phyloP scores from a whole-genome alignment of 2,797 vertebrate species.

The Crax fasciolata region DNA sequence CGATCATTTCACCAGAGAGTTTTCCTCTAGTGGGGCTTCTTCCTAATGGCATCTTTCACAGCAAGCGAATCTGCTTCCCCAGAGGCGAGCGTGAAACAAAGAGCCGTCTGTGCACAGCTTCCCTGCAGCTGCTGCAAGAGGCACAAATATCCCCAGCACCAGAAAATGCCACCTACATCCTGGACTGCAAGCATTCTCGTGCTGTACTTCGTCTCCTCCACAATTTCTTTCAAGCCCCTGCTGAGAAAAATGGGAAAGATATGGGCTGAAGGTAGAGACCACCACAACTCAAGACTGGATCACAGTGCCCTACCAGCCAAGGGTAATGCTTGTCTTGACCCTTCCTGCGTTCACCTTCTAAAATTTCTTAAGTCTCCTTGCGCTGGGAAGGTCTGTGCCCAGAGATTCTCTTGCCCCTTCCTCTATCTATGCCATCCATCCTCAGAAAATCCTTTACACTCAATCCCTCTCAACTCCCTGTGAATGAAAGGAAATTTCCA shows the following conservation, averaged over 20 bases:
- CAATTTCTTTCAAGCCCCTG: not conserved
- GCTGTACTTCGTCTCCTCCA: not conserved
- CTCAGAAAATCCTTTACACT: not conserved
- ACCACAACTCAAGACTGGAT: not conserved
- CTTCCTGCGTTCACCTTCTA: not conserved
- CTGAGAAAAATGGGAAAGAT: not conserved
- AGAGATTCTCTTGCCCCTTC: not conserved
- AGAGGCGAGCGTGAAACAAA: rapidly evolving
- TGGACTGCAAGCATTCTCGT: not conserved
- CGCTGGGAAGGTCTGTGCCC: not conserved
- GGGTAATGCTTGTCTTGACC: not conserved
- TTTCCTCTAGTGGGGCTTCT: not conserved
- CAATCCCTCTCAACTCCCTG: not conserved
- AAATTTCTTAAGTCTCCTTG: not conserved
- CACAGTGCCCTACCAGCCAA: not conserved
- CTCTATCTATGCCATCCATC: not conserved
- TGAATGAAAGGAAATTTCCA: not conserved
- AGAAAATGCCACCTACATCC: not conserved
- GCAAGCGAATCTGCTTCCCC: not conserved
- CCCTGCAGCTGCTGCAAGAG: not conserved
- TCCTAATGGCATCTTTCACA: not conserved
- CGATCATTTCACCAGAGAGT: not conserved
- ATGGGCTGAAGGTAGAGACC: not conserved
- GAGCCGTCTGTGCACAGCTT: not conserved
- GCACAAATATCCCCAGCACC: not conserved